Base-by-base conservation (phyloP, 2,888 invertebrate species). In the Diaperis boleti region DNA sequence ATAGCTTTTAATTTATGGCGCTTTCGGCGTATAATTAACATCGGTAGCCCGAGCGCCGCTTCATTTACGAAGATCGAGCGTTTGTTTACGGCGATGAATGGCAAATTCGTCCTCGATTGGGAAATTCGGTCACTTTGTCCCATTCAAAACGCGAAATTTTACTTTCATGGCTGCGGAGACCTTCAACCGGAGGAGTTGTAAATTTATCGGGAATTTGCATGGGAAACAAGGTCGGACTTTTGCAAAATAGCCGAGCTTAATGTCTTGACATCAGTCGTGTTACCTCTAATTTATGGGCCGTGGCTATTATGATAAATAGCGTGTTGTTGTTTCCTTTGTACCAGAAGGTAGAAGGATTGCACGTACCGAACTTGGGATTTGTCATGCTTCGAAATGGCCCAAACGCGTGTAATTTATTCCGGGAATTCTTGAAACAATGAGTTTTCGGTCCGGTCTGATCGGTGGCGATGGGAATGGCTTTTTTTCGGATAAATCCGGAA, bases 201-300 rank as follows among this genome's bases (percentile, higher is more conserved):
- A 65, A 66, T 57, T 17, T 42, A 64, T 26, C 17, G 26, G 37
- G 56, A 64, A 66, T 69, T 69, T 63, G 67, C 69, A 67, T 69
- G 41, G 61, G 55, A 67, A 67, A 59, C 65, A 67, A 69, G 68
- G 68, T 61, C 64, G 60, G 65, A 68, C 68, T 64, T 60, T 64
- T 67, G 68, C 69, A 64, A 69, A 64, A 68, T 64, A 62, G 59
- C 62, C 57, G 41, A 26, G n/a, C n/a, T n/a, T n/a, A 47, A 61
- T 45, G 64, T 57, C 44, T 52, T 67, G 68, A 66, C 69, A 65
- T 56, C 33, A 42, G 57, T 59, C 64, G 66, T 59, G 66, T 62
- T 68, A 65, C 65, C 63, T 65, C 55, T 65, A 57, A 68, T 69
- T 69, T 69, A 69, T 68, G 65, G 52, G 64, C 59, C 39, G 33